phyloP scores from a whole-genome alignment of 2,888 invertebrate genomes.

The Tholera decimalis region DNA sequence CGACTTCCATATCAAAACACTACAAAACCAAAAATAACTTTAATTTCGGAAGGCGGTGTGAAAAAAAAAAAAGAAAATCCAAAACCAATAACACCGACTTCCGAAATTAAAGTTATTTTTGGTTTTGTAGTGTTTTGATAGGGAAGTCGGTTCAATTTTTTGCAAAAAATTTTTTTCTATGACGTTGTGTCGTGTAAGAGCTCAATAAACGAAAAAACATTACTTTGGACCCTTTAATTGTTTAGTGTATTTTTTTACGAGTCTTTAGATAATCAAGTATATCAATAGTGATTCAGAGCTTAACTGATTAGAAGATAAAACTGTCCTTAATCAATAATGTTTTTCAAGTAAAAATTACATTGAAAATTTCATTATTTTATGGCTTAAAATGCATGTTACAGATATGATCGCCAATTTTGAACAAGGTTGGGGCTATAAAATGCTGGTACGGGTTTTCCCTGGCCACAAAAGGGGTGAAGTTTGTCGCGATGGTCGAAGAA shows the following conservation, averaged over 20 bases:
- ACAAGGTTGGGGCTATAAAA: not conserved
- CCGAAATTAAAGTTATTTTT: too few relatives aligned
- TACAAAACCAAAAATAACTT: too few relatives aligned
- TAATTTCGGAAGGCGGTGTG: too few relatives aligned
- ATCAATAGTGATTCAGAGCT: conserved; percentile 5
- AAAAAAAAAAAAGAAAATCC: too few relatives aligned
- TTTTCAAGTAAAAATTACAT: not conserved
- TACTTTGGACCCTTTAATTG: conserved; percentile 9
- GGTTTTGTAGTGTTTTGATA: too few relatives aligned
- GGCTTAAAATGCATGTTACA: conserved; percentile 23
- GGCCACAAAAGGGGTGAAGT: conserved; percentile 22
- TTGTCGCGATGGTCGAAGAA: conserved; percentile 18
- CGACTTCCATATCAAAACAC: too few relatives aligned
- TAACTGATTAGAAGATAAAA: conserved; percentile 12
- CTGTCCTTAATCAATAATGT: not conserved
- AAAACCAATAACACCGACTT: too few relatives aligned
- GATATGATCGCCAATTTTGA: conserved; percentile 17
- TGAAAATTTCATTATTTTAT: conserved; percentile 6
- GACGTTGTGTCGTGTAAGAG: conserved; percentile 31
- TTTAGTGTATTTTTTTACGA: conserved; percentile 2
- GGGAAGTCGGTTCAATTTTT: too few relatives aligned
- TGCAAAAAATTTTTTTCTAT: conserved; percentile 45
- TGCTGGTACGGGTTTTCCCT: conserved; percentile 3
- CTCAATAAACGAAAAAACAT: conserved; percentile 45
- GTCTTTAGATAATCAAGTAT: conserved; percentile 7